Percentiles rank a stretch among this genome's conserved stretches.
Conservation (phyloP, 2,888 invertebrate species). For the Drosophila birchii region DNA sequence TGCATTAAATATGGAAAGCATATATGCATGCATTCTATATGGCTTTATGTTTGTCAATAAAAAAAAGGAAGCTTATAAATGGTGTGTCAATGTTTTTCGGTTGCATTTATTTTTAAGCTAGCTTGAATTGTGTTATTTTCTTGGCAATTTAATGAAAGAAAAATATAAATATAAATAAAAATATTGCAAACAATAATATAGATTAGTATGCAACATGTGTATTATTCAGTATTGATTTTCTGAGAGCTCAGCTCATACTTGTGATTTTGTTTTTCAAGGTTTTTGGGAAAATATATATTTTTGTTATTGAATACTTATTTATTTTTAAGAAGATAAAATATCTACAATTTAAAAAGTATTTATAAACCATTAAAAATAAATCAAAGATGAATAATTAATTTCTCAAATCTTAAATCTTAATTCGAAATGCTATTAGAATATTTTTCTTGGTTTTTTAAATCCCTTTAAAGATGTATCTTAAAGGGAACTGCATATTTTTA, state of each 20-base stretch:
- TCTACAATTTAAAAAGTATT: neutral
- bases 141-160: neutral
- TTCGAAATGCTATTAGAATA: too few relatives aligned
- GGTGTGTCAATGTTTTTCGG: neutral
- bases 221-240: conserved; percentile 2
- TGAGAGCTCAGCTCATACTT: neutral
- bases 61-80: neutral
- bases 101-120: neutral
- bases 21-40: neutral
- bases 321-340: neutral
- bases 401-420: too few relatives aligned
- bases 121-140: neutral
- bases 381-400: too few relatives aligned
- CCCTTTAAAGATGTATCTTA: too few relatives aligned
- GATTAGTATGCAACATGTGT: conserved; percentile 1
- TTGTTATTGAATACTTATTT: neutral
- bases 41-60: conserved; percentile 7
- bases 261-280: neutral
- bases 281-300: too few relatives aligned
- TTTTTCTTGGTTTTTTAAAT: too few relatives aligned
- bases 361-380: too few relatives aligned
- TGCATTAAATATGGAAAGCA: neutral
- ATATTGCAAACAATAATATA: neutral
- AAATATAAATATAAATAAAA: neutral
- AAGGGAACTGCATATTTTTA: too few relatives aligned